Percentiles rank a stretch among this genome's conserved stretches.
phyloP scores from a whole-genome alignment of 2,797 vertebrate genomes.

The Eulemur mongoz region DNA sequence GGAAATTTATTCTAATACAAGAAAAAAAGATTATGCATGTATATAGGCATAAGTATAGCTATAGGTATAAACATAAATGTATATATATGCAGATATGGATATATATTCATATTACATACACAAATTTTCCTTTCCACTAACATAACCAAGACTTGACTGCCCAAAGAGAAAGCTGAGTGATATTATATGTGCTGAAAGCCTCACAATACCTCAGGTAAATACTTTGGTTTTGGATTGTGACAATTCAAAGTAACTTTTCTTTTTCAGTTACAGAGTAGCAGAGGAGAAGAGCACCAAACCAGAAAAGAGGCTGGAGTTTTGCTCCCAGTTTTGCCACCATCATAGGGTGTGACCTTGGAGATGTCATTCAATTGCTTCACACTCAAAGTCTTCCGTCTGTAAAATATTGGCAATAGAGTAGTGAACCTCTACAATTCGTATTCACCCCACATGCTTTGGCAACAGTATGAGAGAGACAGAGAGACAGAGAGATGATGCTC shows the following conservation, averaged over 20 bases:
- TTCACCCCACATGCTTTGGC: background rate
- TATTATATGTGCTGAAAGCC: background rate
- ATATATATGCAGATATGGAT: background rate
- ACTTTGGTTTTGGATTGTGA: background rate
- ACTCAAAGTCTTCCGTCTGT: background rate
- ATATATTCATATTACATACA: background rate
- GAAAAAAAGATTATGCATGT: background rate
- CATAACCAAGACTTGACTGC: background rate
- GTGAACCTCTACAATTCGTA: background rate
- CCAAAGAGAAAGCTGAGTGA: background rate
- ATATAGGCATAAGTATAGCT: background rate
- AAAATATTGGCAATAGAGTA: background rate
- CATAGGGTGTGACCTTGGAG: background rate
- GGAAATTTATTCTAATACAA: background rate
- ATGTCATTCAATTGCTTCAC: background rate
- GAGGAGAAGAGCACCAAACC: background rate
- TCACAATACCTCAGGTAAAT: background rate
- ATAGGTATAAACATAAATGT: background rate
- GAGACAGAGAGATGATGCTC: background rate
- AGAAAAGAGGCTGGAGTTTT: background rate
- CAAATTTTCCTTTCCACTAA: background rate
- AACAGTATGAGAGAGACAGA: background rate
- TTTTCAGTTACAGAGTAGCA: background rate
- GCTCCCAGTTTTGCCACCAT: background rate
- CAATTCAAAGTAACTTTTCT: background rate